Evolutionary conservation across 2,113 vertebrate genomes (phyloP), one percentile per base, ranked within the genome.

Genomic region (Leiothrix lutea): DNA sequence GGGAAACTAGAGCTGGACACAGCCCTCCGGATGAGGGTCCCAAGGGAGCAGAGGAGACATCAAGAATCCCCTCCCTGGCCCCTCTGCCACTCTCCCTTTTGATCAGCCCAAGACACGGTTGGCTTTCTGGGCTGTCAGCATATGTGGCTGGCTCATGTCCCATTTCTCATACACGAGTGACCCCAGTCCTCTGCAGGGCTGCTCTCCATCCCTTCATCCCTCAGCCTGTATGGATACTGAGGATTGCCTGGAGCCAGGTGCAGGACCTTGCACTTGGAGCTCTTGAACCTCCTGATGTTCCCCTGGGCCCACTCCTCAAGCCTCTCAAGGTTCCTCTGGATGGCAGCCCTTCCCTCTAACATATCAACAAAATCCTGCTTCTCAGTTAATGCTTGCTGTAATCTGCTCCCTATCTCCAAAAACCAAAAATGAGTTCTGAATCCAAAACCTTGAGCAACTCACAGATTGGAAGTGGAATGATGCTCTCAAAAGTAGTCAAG

Each of bases 81-180:
- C 6, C 0, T 0, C 17, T 24, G 50, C 21, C 51, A 14, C 6
- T 42, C 13, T 42, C 31, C 31, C 51, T 74, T 51, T 10, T 53
- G 35, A 25, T 50, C 44, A 75, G 60, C 25, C 70, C 42, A 66
- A 35, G 25, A 40, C 35, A 66, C 0, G 0, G 16, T 4, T 85
- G 36, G 25, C 61, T 66, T 58, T 65, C 35, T 31, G 25, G 51
- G 35, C 31, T 86, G 61, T 6, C 7, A 35, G 25, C 35, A 69
- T 31, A 40, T 2, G 7, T 38, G 42, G 23, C 44, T 40, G 23
- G 35, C 7, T 40, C 51, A 21, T 21, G 13, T 14, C 25, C 16
- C 1, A 0, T 57, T 75, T 50, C 17, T 66, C 51, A 50, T 21
- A 12, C 51, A 42, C 0, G 0, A 57, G 16, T 35, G 51, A 42